Evolutionary conservation across 2,888 invertebrate genomes (phyloP).

Genomic region (Harpagoxenus sublaevis): DNA sequence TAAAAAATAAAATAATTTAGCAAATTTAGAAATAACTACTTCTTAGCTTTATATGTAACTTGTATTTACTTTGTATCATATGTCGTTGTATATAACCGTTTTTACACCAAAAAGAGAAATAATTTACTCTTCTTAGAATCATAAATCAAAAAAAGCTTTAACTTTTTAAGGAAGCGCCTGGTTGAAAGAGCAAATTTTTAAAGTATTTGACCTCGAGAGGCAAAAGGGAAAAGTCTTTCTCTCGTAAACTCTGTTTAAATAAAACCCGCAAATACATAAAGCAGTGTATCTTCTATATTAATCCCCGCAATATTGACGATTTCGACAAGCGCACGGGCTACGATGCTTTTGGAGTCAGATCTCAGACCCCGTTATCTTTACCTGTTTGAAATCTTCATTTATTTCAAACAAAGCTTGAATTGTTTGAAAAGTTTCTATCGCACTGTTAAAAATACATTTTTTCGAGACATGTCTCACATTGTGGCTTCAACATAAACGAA

Average conservation of each 20-base stretch:
- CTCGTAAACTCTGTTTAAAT: neutral
- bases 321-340: neutral
- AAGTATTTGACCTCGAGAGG: neutral
- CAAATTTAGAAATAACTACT: neutral
- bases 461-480: neutral
- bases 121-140: neutral
- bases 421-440: neutral
- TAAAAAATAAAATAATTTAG: neutral
- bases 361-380: neutral
- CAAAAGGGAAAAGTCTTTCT: neutral
- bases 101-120: neutral
- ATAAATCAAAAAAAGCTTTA: neutral
- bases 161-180: neutral
- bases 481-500: neutral
- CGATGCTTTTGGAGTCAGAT: neutral
- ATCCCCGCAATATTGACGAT: neutral
- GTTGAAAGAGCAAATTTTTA: slow-evolving; percentile 5
- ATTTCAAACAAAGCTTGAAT: neutral
- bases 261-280: neutral
- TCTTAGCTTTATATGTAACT: neutral
- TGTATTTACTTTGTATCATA: neutral
- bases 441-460: neutral
- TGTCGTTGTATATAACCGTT: neutral
- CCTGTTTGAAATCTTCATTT: neutral
- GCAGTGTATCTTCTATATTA: neutral